phyloP scores from a whole-genome alignment of 2,113 vertebrate species.

The Strix aluco region DNA sequence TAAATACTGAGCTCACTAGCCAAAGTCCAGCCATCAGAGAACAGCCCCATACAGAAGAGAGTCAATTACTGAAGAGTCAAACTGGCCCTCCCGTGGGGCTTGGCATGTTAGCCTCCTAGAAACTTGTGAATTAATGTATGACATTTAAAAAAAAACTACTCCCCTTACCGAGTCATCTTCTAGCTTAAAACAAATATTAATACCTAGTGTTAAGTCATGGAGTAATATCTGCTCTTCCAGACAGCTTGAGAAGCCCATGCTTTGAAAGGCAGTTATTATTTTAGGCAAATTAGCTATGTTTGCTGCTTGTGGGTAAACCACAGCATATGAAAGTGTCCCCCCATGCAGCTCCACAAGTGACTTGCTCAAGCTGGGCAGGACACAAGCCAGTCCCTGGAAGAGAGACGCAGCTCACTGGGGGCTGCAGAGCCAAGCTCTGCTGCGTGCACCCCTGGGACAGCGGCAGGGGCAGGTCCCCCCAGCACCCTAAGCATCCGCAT shows the following conservation, averaged over 20 bases:
- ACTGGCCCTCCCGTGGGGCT: background rate
- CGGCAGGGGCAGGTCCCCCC: background rate
- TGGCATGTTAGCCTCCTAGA: background rate
- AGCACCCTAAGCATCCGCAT: background rate
- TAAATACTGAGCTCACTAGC: background rate
- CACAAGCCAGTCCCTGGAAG: background rate
- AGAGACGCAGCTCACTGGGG: background rate
- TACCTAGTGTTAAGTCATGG: background rate
- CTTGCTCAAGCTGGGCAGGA: background rate
- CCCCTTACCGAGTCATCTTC: background rate
- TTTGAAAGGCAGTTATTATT: background rate
- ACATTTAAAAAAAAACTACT: background rate
- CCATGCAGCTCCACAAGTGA: background rate
- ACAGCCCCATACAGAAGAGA: background rate
- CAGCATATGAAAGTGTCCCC: background rate
- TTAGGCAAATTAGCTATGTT: background rate
- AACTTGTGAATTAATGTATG: background rate
- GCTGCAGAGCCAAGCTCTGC: background rate
- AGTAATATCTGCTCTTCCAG: background rate
- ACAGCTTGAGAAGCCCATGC: background rate
- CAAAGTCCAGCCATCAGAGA: background rate
- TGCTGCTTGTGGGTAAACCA: background rate
- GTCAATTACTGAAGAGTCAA: background rate
- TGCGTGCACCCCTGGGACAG: fast-evolving
- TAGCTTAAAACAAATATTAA: background rate